These are phyloP conservation scores for Blennius ocellaris DNA, from an alignment of 2,113 vertebrate species.

Conservation along the genomic window DNA sequence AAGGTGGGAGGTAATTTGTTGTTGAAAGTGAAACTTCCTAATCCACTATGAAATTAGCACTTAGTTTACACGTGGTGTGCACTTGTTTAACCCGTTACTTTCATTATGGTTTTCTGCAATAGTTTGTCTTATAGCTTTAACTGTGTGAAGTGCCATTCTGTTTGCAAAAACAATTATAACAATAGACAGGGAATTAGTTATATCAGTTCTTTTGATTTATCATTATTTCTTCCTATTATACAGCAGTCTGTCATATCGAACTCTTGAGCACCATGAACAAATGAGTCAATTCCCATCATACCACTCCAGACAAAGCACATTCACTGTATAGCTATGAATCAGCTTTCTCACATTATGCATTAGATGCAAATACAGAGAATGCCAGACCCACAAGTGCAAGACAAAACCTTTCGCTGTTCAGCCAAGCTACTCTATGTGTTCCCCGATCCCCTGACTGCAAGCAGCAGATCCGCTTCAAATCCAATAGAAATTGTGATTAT, in stretches of 20 bases:
- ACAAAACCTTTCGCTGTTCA: constrained; percentile 39
- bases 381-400: constrained; percentile 29
- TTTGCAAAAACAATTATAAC: too few species aligned
- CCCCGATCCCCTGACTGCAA: neutral
- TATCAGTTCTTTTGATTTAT: too few species aligned
- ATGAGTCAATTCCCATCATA: neutral
- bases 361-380: constrained; percentile 3
- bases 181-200: too few species aligned
- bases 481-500: neutral
- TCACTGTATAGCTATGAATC: constrained; percentile 18
- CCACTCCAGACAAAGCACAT: neutral
- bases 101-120: too few species aligned
- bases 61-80: too few species aligned
- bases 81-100: too few species aligned
- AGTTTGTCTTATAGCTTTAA: too few species aligned
- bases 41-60: too few species aligned
- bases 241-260: neutral
- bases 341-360: constrained; percentile 35
- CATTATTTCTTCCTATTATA: too few species aligned
- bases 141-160: too few species aligned
- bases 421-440: constrained; percentile 22
- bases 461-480: constrained; percentile 3
- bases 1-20: too few species aligned
- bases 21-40: too few species aligned
- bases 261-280: neutral